Percentiles rank a stretch among this genome's conserved stretches.
phyloP scores from a whole-genome alignment of 1,140 invertebrate species.

The Eueides isabella region DNA sequence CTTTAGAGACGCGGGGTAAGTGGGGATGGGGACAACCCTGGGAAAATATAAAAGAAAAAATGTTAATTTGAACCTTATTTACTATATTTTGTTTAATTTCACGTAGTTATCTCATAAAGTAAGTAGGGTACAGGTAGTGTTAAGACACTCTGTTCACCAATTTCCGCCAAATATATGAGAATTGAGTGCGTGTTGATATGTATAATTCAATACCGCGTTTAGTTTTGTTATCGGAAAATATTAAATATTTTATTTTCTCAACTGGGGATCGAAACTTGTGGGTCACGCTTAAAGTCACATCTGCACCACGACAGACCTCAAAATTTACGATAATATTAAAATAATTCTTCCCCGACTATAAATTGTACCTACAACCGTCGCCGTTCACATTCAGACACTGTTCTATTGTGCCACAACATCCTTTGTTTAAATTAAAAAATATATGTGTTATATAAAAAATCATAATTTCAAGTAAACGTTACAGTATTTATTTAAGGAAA shows the following conservation, averaged over 20 bases:
- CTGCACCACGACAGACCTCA: no score
- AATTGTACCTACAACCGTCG: background rate
- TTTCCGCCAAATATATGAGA: background rate
- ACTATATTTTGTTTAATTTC: background rate
- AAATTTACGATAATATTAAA: no score
- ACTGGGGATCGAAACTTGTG: no score
- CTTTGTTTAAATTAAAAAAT: no score
- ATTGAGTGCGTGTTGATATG: background rate
- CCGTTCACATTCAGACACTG: background rate
- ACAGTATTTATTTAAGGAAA: no score
- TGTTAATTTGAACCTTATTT: background rate
- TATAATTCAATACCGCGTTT: background rate
- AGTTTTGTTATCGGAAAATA: background rate
- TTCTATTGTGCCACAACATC: background rate
- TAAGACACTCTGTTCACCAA: background rate
- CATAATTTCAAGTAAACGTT: no score
- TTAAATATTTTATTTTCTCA: background rate
- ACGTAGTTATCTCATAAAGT: background rate
- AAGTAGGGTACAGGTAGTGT: background rate
- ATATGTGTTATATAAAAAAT: no score
- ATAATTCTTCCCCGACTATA: no score
- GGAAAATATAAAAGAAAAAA: constrained; percentile 16
- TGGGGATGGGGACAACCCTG: constrained; percentile 52
- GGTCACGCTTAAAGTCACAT: no score
- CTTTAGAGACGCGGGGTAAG: constrained; percentile 45